Evolutionary conservation across 2,113 vertebrate species (phyloP), one percentile per base, ranked within the genome.

Genomic region (Steatornis caripensis): DNA sequence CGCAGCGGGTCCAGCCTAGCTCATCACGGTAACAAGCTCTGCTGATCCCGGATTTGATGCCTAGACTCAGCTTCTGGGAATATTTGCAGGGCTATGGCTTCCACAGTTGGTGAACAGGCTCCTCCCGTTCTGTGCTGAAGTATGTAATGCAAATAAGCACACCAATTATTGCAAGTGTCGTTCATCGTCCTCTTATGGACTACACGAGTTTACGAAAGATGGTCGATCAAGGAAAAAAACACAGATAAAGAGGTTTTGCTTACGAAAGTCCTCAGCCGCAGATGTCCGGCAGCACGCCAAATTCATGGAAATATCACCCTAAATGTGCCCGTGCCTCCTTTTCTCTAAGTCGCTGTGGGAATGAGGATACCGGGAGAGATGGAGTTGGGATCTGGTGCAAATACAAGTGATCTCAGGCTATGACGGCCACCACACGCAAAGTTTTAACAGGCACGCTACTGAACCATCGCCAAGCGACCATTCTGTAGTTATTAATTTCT

Each of bases 41-140:
- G 45, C 34, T 46, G 43, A 36, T 20, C 6, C 68, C 3, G 5
- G 32, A 15, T 27, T 21, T 53, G 46, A 68, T 0, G 0, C 16
- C 23, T 14, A 17, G 19, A 53, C 10, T 29, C 61, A 68, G 32
- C 34, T 75, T 34, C 22, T 61, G 55, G 54, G 24, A 46, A 29
- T 16, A 12, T 30, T n/a, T 30, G 29, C 54, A 46, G 48, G 39
- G 29, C 16, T 61, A 11, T 3, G 21, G 62, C 37, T 54, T 39
- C 39, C 14, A 8, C 4, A 5, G 0, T 0, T 22, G 54, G 11
- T 13, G 37, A 53, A 43, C 34, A 16, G 34, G 34, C 21, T 53
- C 24, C 66, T 45, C 51, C 14, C 32, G 13, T 16, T 34, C 49
- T 27, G 15, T 39, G 53, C 39, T 34, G 10, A n/a, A 49, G 10